Evolutionary conservation across 2,113 vertebrate species (phyloP).

Genomic region (Elachura formosa): DNA sequence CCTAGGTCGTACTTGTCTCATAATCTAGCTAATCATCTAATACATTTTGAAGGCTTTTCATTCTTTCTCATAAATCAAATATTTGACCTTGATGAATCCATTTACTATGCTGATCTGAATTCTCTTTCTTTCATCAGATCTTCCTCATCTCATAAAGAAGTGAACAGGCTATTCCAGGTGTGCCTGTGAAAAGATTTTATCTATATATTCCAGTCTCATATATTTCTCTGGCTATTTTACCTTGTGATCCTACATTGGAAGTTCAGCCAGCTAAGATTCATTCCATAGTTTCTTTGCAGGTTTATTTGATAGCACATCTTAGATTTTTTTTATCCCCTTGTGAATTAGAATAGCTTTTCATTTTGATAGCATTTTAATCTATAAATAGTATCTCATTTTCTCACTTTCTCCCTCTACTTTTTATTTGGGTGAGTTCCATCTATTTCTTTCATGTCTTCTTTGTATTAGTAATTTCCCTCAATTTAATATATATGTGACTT

Average conservation of each 20-base stretch:
- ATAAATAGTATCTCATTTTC: background rate
- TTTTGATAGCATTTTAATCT: background rate
- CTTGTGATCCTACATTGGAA: background rate
- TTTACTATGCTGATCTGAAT: background rate
- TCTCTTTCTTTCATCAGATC: background rate
- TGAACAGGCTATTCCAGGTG: background rate
- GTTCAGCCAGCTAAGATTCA: background rate
- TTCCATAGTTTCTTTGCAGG: background rate
- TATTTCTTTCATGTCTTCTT: background rate
- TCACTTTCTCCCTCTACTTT: background rate
- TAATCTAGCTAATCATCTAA: background rate
- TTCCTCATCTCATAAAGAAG: background rate
- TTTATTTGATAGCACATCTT: background rate
- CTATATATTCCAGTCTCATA: background rate
- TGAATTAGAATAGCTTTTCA: background rate
- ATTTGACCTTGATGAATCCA: background rate
- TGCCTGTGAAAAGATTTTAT: background rate
- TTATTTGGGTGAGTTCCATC: background rate
- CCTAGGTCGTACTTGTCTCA: background rate
- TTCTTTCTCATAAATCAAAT: background rate
- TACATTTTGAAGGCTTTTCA: background rate
- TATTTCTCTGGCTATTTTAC: background rate
- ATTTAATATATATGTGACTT: background rate
- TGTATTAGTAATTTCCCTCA: background rate
- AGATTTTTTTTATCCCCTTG: background rate